Base-by-base conservation (phyloP, 2,888 invertebrate species). In the Poecilus cupreus region DNA sequence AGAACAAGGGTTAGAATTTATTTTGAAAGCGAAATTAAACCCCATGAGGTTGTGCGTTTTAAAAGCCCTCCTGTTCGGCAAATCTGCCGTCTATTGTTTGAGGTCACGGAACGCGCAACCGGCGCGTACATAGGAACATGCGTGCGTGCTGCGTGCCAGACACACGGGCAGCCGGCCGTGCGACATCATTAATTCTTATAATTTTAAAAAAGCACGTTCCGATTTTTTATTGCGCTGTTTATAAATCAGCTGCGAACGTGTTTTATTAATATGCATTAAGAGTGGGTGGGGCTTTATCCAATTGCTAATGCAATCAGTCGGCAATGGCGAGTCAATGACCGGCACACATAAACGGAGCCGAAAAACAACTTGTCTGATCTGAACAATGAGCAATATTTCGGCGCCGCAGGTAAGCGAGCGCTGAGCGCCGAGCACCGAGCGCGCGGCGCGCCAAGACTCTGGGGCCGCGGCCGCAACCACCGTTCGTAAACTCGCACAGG, bases 261-360 rank as follows among this genome's bases (percentile, higher is more conserved):
- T 88, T 88, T 88, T 88, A 88, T 88, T 88, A 88, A 88, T 88
- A 88, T 88, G 88, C 88, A 88, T 87, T 86, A 80, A 80, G 80
- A 86, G 88, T 88, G 87, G 88, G 88, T 88, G 88, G 88, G 87
- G 88, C 87, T 87, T 87, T 79, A 70, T 68, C 54, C 57, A 72
- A 72, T 70, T 87, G 87, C 87, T 88, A 88, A 88, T 88, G 88
- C 88, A 88, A 88, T 88, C 88, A 37, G 87, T 87, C 87, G 85
- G 83, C 85, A 85, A 83, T 83, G 83, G 74, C 83, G 84, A 82
- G 82, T 83, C 84, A 84, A 84, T 83, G 88, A 88, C 88, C 87
- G 86, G 82, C 86, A 86, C 85, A 86, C 86, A 87, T 86, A 84
- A 87, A 87, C 87, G 86, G 83, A 86, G 86, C 85, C 86, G 85